Base-by-base conservation (phyloP, 2,888 invertebrate species). In the Dryadula phaetusa region DNA sequence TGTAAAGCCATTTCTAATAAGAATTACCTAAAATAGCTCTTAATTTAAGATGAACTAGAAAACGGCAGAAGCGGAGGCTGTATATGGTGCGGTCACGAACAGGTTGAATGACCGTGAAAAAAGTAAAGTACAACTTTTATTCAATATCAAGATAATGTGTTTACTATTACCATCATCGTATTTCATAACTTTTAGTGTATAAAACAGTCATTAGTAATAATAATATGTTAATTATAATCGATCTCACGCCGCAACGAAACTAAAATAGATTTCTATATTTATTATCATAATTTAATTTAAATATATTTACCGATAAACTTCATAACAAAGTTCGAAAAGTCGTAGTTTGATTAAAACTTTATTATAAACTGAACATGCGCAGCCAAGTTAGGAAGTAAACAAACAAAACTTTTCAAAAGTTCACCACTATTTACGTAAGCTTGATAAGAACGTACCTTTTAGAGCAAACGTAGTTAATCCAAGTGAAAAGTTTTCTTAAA, bases 351-450 rank as follows among this genome's bases (percentile, higher is more conserved):
- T 61, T 53, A 74, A 76, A 79, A 79, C 73, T 80, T 78, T 73
- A 74, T 69, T 70, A 64, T 72, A 56, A 69, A 77, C 75, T 75
- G 86, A 82, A 83, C 92, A 92, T 92, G 92, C 92, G 92, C 92
- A 80, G 76, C 86, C 78, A 76, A 76, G 77, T 79, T 76, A 62
- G 67, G 78, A 85, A 81, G 90, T 91, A 90, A 90, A 92, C 89
- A 91, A 90, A 90, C 81, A 77, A 79, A 85, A 81, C 84, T 85
- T 83, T 73, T 70, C 68, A 75, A 84, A 90, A 90, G 77, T 87
- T 89, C 80, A 49, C 53, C 74, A 62, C 25, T 77, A 76, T 77
- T 75, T 75, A 73, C 64, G 60, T 70, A 71, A 69, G 71, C 47
- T 70, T 67, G 16, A 62, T 70, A 72, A 64, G 67, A 73, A 80